Conservation (phyloP, 2,888 invertebrate species). For the Tolmerus cingulatus region DNA sequence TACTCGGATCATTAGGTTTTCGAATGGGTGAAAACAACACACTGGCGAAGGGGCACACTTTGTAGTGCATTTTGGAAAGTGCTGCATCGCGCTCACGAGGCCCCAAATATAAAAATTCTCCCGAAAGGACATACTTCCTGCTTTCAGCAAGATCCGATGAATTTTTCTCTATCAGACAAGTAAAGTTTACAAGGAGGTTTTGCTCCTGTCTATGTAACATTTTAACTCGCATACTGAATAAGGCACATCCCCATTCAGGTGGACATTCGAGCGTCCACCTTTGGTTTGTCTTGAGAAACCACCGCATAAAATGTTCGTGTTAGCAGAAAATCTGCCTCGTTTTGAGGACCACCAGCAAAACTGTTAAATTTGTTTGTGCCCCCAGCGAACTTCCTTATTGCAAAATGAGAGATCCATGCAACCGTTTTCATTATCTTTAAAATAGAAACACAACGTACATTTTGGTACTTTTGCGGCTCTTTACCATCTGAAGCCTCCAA, state of each 20-base stretch:
- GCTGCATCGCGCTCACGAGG: not conserved
- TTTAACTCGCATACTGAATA: not conserved
- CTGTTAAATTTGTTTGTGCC: not conserved
- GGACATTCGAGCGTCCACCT: not conserved
- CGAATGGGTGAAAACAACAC: not conserved
- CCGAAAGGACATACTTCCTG: not conserved
- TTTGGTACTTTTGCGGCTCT: not conserved
- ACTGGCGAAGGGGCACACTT: not conserved
- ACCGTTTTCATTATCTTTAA: not conserved
- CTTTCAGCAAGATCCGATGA: not conserved
- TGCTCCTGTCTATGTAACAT: not conserved
- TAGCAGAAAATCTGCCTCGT: not conserved
- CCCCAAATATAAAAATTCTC: not conserved
- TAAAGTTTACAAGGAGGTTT: not conserved
- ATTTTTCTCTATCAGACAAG: not conserved
- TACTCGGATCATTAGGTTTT: not conserved
- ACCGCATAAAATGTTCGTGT: not conserved
- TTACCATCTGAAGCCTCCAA: not conserved
- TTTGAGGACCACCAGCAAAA: not conserved
- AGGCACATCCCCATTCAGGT: not conserved
- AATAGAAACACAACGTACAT: not conserved
- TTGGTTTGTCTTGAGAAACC: not conserved
- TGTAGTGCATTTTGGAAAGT: not conserved
- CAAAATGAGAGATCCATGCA: not conserved
- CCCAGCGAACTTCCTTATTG: not conserved